These are phyloP conservation scores for Tridacna crocea DNA, from an alignment of 2,888 invertebrate genomes.

Conservation along the genomic window DNA sequence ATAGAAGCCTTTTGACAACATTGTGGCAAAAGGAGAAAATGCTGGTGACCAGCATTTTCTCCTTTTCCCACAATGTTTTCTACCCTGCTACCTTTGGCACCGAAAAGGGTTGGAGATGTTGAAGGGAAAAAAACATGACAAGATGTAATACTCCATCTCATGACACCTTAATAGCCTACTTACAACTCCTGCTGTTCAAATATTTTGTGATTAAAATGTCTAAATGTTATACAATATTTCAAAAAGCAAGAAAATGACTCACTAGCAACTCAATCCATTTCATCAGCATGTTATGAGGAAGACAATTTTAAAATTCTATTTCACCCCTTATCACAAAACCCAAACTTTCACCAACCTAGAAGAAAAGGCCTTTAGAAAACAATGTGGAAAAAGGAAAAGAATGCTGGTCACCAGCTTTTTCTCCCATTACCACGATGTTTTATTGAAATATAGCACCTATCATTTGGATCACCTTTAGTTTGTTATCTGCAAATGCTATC, in stretches of 20 bases:
- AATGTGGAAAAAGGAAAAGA: background rate
- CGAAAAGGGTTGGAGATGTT: no score
- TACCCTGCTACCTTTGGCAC: background rate
- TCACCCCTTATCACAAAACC: background rate
- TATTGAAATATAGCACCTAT: no score
- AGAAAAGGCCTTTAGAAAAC: background rate
- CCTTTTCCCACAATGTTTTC: constrained; percentile 9
- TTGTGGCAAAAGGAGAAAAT: constrained; percentile 1
- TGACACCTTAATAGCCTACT: no score
- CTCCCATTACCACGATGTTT: constrained; percentile 1
- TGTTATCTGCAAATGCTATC: no score
- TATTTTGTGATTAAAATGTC: no score
- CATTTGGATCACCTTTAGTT: no score
- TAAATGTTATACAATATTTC: no score
- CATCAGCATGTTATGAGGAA: background rate
- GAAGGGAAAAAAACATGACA: no score
- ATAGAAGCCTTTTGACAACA: background rate
- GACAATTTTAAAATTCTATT: background rate
- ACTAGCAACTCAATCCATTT: no score
- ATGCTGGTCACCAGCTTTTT: background rate
- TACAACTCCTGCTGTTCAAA: no score
- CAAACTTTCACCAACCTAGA: background rate
- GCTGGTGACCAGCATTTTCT: background rate
- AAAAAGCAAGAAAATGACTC: no score
- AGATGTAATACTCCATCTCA: no score